Evolutionary conservation across 2,797 vertebrate genomes (phyloP).

Genomic region (Sarcophilus harrisii): DNA sequence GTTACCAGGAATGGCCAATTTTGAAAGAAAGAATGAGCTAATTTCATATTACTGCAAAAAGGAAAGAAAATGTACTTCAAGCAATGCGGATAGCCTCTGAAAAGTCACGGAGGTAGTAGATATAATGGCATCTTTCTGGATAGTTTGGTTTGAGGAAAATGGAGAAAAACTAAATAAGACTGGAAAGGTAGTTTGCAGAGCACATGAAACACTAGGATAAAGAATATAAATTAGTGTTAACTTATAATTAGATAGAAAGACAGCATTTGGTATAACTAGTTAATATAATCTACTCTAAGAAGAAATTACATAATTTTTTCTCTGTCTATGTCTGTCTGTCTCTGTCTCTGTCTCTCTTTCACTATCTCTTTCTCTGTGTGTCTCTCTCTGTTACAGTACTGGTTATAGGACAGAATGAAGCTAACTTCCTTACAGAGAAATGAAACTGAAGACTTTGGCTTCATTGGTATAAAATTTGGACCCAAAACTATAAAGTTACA

Average conservation of each 20-base stretch:
- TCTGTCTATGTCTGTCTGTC: no score
- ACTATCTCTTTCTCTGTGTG: no score
- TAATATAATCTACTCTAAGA: neutral
- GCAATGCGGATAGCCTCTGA: neutral
- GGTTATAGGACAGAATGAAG: slow-evolving; percentile 24
- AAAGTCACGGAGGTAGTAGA: neutral
- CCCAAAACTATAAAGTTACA: neutral
- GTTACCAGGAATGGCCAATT: neutral
- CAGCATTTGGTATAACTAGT: neutral
- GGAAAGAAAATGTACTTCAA: neutral
- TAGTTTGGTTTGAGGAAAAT: neutral
- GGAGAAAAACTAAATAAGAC: neutral
- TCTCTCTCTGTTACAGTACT: no score
- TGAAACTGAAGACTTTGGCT: neutral
- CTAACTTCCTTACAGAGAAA: neutral
- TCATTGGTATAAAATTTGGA: neutral
- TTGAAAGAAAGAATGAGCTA: neutral
- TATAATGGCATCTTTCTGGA: neutral
- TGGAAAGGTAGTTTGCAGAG: neutral
- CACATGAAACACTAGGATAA: neutral
- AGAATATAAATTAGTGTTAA: neutral
- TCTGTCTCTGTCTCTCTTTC: no score
- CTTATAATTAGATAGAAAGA: neutral
- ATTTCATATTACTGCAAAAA: neutral
- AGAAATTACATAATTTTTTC: neutral